Conservation (phyloP, 1,140 invertebrate genomes). For the Trachelipus rathkii region DNA sequence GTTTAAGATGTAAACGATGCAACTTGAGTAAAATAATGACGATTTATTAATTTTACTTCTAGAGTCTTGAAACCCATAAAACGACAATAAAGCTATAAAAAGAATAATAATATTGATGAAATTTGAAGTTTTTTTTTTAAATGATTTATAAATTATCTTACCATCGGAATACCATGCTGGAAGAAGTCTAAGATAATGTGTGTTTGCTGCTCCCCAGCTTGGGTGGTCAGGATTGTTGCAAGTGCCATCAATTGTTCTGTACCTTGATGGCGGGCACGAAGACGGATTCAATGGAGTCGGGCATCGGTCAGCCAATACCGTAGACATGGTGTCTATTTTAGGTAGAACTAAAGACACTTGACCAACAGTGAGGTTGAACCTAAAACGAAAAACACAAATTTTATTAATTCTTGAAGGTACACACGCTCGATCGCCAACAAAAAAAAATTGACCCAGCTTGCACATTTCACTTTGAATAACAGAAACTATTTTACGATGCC, state of each 20-base stretch:
- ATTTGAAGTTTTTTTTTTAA: too few species aligned
- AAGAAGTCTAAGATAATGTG: conserved; percentile 44
- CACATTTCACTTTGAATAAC: neutral
- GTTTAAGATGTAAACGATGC: too few species aligned
- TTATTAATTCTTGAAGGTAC: neutral
- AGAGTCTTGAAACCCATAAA: too few species aligned
- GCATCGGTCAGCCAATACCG: conserved; percentile 38
- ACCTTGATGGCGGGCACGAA: conserved; percentile 47
- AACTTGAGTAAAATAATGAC: too few species aligned
- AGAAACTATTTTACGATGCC: too few species aligned
- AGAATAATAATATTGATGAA: too few species aligned
- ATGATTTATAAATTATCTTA: too few species aligned
- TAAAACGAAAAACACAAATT: conserved; percentile 18
- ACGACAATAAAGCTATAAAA: too few species aligned
- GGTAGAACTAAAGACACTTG: conserved; percentile 40
- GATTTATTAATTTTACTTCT: too few species aligned
- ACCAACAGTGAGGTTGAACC: conserved; percentile 42
- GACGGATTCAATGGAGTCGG: conserved; percentile 40
- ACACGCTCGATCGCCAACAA: neutral
- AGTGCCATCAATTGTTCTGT: conserved; percentile 53
- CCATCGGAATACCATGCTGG: conserved; percentile 46
- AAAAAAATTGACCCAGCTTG: neutral
- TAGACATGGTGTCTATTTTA: conserved; percentile 40
- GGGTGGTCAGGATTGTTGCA: conserved; percentile 56
- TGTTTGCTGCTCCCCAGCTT: conserved; percentile 50